phyloP scores from a whole-genome alignment of 2,797 vertebrate species.

The Dendrocincla tyrannina region DNA sequence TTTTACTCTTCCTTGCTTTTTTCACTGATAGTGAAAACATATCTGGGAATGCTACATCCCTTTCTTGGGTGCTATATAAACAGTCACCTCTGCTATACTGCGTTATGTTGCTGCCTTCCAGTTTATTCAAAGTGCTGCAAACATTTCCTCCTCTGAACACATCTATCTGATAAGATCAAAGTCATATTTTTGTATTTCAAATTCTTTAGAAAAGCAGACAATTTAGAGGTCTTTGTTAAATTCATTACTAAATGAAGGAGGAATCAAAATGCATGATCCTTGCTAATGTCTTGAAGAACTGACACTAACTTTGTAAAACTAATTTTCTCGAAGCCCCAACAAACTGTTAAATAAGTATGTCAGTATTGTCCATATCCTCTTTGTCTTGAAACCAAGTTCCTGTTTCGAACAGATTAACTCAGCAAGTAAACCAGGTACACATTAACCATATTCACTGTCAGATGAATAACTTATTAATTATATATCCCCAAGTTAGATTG shows the following conservation, averaged over 20 bases:
- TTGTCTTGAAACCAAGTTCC: slow-evolving; percentile 10
- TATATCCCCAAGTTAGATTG: slow-evolving; percentile 28
- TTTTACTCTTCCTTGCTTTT: neutral
- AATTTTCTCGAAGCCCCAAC: neutral
- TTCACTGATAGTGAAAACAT: neutral
- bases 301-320: neutral
- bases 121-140: neutral
- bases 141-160: neutral
- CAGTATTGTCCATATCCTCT: neutral
- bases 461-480: slow-evolving; percentile 44
- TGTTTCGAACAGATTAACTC: slow-evolving; percentile 32
- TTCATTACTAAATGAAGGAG: neutral
- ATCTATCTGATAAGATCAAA: neutral
- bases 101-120: neutral
- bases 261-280: neutral
- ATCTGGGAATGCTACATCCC: neutral
- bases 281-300: neutral
- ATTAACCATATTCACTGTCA: slow-evolving; percentile 35
- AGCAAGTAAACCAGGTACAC: slow-evolving; percentile 45
- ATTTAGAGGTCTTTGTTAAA: neutral
- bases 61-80: neutral
- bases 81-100: neutral
- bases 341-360: neutral
- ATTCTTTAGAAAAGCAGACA: neutral
- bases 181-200: neutral